Evolutionary conservation across 2,113 vertebrate species (phyloP).

Genomic region (mouse (Mus musculus)): GRCm39 chr10:6074501-6075000

Average conservation of each 20-base stretch:
- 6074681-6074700: not conserved
- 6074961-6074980: no score
- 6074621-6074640: no score
- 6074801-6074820: not conserved
- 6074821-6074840: not conserved
- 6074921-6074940: no score
- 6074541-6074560: not conserved
- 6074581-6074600: not conserved
- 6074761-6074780: conserved; percentile 39
- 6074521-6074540: conserved; percentile 18
- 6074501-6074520: conserved; percentile 32
- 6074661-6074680: not conserved
- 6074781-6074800: not conserved
- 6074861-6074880: no score
- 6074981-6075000: no score
- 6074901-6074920: no score
- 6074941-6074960: no score
- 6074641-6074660: not conserved
- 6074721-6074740: not conserved
- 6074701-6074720: not conserved
- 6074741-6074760: not conserved
- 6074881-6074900: no score
- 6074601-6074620: not conserved
- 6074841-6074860: not conserved
- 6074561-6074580: not conserved